Conservation (phyloP, 92 coral and sea anemone species). For the Actinernus sp. region DNA sequence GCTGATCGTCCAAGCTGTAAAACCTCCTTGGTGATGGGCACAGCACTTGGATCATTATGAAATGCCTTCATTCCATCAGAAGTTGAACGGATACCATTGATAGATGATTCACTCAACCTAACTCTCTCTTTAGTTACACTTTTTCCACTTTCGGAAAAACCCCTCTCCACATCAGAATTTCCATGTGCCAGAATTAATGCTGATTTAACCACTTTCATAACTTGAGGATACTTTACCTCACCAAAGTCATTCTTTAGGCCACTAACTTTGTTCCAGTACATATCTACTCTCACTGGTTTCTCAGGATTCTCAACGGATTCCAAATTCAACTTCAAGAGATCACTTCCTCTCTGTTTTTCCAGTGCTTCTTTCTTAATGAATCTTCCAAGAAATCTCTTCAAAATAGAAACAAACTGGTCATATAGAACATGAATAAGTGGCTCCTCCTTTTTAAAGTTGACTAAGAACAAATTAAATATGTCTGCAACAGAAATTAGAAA, state of each 20-base stretch:
- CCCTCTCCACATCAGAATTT: slow-evolving; percentile 54
- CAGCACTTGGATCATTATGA: slow-evolving; percentile 36
- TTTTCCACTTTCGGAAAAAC: slow-evolving; percentile 48
- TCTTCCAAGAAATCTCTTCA: slow-evolving; percentile 37
- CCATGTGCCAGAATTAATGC: slow-evolving; percentile 53
- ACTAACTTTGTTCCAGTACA: slow-evolving; percentile 25
- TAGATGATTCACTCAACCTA: slow-evolving; percentile 31
- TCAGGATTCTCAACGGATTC: slow-evolving; percentile 28
- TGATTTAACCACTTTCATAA: slow-evolving; percentile 44
- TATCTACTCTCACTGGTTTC: slow-evolving; percentile 16
- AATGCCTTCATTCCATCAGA: slow-evolving; percentile 29
- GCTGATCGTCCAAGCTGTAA: slow-evolving; percentile 53
- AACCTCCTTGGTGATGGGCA: slow-evolving; percentile 48
- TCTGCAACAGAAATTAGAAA: slow-evolving; percentile 50
- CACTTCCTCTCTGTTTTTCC: slow-evolving; percentile 30
- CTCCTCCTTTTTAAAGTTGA: slow-evolving; percentile 39
- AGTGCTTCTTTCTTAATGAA: slow-evolving; percentile 35
- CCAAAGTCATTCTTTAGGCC: slow-evolving; percentile 35
- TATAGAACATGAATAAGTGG: slow-evolving; percentile 51
- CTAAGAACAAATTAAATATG: slow-evolving; percentile 35
- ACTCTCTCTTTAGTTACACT: slow-evolving; percentile 42
- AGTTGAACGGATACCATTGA: slow-evolving; percentile 38
- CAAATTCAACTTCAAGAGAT: slow-evolving; percentile 34
- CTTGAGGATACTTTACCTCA: slow-evolving; percentile 24
- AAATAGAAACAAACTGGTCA: slow-evolving; percentile 50